Evolutionary conservation across 2,113 vertebrate species (phyloP).

Genomic region (Aphelocoma coerulescens): DNA sequence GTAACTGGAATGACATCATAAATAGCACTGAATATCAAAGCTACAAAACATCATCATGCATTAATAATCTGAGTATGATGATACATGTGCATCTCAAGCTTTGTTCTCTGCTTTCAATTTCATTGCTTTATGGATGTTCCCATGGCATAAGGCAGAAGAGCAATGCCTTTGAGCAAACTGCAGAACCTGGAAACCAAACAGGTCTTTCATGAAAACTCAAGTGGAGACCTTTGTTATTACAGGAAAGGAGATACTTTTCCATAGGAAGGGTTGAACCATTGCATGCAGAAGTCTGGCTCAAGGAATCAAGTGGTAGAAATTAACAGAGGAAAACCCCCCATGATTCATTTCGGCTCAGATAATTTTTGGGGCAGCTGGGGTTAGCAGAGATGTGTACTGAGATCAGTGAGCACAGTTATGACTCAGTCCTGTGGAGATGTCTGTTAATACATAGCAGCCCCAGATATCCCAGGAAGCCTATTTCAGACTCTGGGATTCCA

Average conservation of each 20-base stretch:
- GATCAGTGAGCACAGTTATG: background rate
- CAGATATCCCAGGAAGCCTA: background rate
- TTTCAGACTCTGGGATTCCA: background rate
- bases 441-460: background rate
- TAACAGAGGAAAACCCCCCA: background rate
- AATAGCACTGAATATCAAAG: background rate
- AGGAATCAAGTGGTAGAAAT: background rate
- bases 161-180: background rate
- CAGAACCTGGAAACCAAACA: background rate
- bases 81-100: background rate
- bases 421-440: background rate
- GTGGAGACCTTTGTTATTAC: background rate
- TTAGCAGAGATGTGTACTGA: background rate
- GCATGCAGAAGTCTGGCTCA: background rate
- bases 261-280: background rate
- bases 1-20: background rate
- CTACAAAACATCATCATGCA: background rate
- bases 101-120: background rate
- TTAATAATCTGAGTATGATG: background rate
- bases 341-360: background rate
- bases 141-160: background rate
- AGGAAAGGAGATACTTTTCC: background rate
- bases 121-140: background rate
- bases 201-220: background rate
- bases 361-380: background rate